Evolutionary conservation across 2,113 vertebrate genomes (phyloP), one percentile per base, ranked within the genome.

Genomic region (Gambusia holbrooki): DNA sequence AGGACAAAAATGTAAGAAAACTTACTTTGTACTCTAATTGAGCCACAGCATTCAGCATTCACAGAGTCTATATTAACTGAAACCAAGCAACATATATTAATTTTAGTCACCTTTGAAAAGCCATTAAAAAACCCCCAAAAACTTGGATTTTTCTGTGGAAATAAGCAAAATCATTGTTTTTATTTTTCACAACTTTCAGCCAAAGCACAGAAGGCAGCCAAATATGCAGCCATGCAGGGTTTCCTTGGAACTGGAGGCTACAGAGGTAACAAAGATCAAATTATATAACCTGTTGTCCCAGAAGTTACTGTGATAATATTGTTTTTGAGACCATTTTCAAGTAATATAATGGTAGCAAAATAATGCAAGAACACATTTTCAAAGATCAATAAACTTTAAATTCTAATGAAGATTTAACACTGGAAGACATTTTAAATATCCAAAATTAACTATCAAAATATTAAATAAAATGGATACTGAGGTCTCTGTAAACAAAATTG

Each of bases 201-300:
- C 1, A 92, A 92, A 66, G 90, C 92, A 82, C 94, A 93, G 89
- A 92, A 86, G 48, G 92, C 92, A 66, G 92, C 92, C 81, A 94
- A 94, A 84, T 93, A 92, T 69, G 92, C 90, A 84, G 92, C 92
- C 63, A 87, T 94, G 87, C 93, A 92, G 81, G 90, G 86, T 48
- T 79, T 93, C 73, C 77, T 95, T 73, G 93, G 93, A 76, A 69
- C 81, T 45, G 86, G 92, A 14, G 91, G 90, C 73, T 93, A 91
- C 84, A 93, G 94, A 94, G 94, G 94, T 95, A 89, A 81, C 58
- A 54, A 63, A 61, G 37, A 3, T 15, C 6, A 33, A 15, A 48
- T 7, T n/a, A 4, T 9, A 10, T 51, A 51, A 54, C 2, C 10
- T 37, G 35, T 11, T 37, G 35, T 12, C 12, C 10, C 35, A 37